Base-by-base conservation (phyloP, 1,140 invertebrate species). In the Argopecten irradians region DNA sequence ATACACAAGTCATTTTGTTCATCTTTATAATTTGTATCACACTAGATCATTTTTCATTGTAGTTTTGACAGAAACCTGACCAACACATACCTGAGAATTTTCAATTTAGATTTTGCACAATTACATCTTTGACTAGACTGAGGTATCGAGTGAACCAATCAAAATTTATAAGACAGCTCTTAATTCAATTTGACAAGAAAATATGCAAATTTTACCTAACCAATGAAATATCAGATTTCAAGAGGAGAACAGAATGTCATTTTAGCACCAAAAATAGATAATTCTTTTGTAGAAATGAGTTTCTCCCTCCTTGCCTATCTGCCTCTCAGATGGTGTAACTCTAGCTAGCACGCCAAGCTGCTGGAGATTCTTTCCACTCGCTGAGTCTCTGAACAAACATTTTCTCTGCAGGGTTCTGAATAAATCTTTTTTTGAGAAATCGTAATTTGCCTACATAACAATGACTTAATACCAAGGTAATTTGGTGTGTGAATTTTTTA, bases 361-460 rank as follows among this genome's bases (percentile, higher is more conserved):
- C n/a, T 0, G n/a, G 28, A 5, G 22, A 28, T n/a, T 71, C 55
- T 3, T 71, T 71, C 55, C 55, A 71, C 55, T 71, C 55, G 28
- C 55, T 28, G 19, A 71, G 55, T 71, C 55, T 28, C 55, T 71
- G 55, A 8, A 28, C 22, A 71, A 71, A 71, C 55, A 71, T 71
- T 71, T 28, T 71, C 55, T 71, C 55, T 71, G 55, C 55, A 71
- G 55, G 55, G 55, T 71, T 71, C 55, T 11, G n/a, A 16, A 71
- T 71, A 71, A 71, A 71, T 71, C 55, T 71, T 71, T 71, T 71
- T 71, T 71, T n/a, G 28, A 71, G 55, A 71, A 71, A 71, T 71
- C 22, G 55, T 71, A 71, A 71, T 71, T 71, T n/a, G 55, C 55
- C 55, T 28, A 71, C 55, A 71, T 71, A 71, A 71, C 55, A 71